phyloP scores from a whole-genome alignment of 2,888 invertebrate species.

The Nomada lathburiana region DNA sequence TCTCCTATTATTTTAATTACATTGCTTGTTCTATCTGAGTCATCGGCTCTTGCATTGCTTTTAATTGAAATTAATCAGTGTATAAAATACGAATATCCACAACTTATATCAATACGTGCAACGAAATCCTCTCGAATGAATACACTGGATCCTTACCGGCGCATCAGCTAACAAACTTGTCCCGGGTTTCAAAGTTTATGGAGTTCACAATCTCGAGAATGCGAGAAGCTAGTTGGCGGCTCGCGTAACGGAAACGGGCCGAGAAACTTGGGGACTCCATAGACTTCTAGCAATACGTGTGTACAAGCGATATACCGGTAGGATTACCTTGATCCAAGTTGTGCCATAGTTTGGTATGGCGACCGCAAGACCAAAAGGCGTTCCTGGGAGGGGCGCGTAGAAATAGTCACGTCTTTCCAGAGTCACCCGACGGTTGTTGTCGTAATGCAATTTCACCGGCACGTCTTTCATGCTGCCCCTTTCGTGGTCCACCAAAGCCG shows the following conservation, averaged over 20 bases:
- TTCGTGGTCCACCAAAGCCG: constrained; percentile 89
- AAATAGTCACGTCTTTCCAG: constrained; percentile 93
- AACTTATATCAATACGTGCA: no score
- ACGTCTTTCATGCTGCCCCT: constrained; percentile 88
- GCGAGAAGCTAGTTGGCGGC: constrained; percentile 1
- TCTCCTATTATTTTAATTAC: no score
- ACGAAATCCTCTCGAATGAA: no score
- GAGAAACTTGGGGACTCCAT: constrained; percentile 22
- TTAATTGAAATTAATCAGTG: no score
- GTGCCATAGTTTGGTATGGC: constrained; percentile 94
- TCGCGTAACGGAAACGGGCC: constrained; percentile 11
- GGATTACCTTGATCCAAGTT: constrained; percentile 86
- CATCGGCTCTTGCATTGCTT: neutral
- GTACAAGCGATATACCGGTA: constrained; percentile 6
- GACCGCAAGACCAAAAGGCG: constrained; percentile 94
- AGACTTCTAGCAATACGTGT: constrained; percentile 30
- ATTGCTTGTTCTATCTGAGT: no score
- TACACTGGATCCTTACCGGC: constrained; percentile 10
- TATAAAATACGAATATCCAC: no score
- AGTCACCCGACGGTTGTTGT: constrained; percentile 93
- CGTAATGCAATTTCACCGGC: constrained; percentile 92
- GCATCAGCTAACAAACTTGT: neutral
- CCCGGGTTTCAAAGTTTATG: constrained; percentile 36
- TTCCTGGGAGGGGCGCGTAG: constrained; percentile 91
- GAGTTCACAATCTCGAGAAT: constrained; percentile 43